Conservation (phyloP, 2,797 vertebrate genomes). For the Strix occidentalis region DNA sequence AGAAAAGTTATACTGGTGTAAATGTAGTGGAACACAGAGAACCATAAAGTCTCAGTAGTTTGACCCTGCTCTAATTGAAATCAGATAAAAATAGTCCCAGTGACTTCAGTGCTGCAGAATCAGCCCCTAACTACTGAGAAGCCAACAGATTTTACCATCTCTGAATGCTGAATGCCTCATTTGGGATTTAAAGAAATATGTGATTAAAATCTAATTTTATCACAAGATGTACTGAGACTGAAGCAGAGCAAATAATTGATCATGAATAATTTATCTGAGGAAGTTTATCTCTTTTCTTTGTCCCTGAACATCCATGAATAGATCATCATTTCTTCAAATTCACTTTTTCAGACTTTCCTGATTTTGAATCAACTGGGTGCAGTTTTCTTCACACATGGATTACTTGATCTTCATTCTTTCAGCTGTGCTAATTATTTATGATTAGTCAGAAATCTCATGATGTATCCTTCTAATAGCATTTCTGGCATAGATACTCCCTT, state of each 20-base stretch:
- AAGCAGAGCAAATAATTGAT: constrained; percentile 55
- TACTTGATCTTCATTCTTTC: constrained; percentile 3
- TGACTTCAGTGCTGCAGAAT: constrained; percentile 13
- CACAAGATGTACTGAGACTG: constrained; percentile 39
- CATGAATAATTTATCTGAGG: constrained; percentile 63
- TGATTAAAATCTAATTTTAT: constrained; percentile 68
- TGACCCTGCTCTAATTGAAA: constrained; percentile 20
- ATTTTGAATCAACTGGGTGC: background rate
- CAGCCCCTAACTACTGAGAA: background rate
- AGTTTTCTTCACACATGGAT: background rate
- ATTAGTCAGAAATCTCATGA: background rate
- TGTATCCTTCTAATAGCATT: background rate
- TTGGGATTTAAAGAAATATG: constrained; percentile 55
- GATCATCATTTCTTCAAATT: constrained; percentile 43
- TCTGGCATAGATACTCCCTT: background rate
- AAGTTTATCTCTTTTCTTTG: constrained; percentile 49
- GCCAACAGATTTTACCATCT: background rate
- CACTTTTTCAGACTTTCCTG: constrained; percentile 28
- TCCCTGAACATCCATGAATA: constrained; percentile 40
- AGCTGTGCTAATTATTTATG: constrained; percentile 16
- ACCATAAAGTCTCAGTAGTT: background rate
- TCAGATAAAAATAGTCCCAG: constrained; percentile 31
- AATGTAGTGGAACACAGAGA: background rate
- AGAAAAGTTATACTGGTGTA: background rate
- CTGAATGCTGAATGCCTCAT: constrained; percentile 51